Evolutionary conservation across 2,888 invertebrate genomes (phyloP), one percentile per base, ranked within the genome.

Genomic region (Argyresthia albistria): DNA sequence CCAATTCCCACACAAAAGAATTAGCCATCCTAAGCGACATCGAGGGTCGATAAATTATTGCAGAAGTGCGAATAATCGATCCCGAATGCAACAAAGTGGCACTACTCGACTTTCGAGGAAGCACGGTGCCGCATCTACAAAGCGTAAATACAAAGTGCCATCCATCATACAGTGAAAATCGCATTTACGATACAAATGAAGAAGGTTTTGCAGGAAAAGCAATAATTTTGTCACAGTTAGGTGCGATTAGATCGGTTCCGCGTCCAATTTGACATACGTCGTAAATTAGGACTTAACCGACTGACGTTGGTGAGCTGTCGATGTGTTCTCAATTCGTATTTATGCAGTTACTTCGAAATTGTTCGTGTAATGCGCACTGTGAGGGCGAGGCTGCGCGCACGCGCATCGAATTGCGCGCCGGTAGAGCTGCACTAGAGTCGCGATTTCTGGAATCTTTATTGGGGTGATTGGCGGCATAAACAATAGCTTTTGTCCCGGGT

Each of bases 391-490:
- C 37, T 69, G 66, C 70, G 71, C 83, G 81, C 84, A 84, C 77
- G 86, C 86, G 83, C 82, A 74, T 71, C 86, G 78, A 87, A 87
- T 87, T 78, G 78, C 72, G 76, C 77, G 78, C 80, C 83, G 83
- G 81, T 84, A 80, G 81, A 11, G n/a, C 42, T 46, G 37, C 45
- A 36, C 43, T 10, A 45, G 25, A 67, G 69, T 67, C 25, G 73
- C 76, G 75, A 67, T 84, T 81, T 81, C 86, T 83, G 82, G 84
- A 86, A 84, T 80, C 75, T 76, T 83, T 87, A 86, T 86, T 84
- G 78, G 83, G 80, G 83, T 86, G 84, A 87, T 84, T 86, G 86
- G 82, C 79, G 84, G 77, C 82, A 84, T 84, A 82, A 84, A 87
- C 84, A 86, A 84, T 83, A 76, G 76, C 79, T 82, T 82, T 84